These are phyloP conservation scores for Falco concolor DNA, from an alignment of 2,797 vertebrate genomes.

Conservation along the genomic window DNA sequence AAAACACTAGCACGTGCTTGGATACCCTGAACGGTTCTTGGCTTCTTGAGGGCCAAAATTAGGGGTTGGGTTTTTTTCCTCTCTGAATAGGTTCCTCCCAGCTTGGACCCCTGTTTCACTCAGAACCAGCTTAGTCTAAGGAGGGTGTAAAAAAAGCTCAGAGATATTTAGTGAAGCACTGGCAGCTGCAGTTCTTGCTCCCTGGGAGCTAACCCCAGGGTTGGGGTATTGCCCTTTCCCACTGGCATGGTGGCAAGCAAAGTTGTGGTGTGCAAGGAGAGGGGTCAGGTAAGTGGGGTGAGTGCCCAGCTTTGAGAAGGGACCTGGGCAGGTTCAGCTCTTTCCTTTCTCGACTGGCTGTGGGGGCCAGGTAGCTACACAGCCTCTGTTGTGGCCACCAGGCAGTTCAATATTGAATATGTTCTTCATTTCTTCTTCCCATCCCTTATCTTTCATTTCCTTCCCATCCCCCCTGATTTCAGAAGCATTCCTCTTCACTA, in stretches of 20 bases:
- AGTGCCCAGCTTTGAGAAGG: neutral
- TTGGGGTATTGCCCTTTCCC: neutral
- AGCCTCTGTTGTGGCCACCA: neutral
- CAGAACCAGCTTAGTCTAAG: neutral
- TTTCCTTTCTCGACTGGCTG: neutral
- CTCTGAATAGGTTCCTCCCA: neutral
- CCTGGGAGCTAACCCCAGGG: neutral
- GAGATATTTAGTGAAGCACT: neutral
- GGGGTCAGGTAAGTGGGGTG: neutral
- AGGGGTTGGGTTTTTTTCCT: neutral
- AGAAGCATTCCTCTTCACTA: neutral
- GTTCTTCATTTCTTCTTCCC: neutral
- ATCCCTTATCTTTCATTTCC: neutral
- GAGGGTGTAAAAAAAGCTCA: neutral
- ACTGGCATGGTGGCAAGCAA: neutral
- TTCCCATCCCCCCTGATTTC: neutral
- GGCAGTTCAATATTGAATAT: neutral
- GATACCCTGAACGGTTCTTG: neutral
- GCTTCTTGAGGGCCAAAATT: neutral
- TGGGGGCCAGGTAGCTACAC: fast-evolving
- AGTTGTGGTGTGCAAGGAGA: neutral
- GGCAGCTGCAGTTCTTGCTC: neutral
- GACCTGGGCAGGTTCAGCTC: neutral
- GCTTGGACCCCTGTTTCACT: neutral
- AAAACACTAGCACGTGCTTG: neutral